Evolutionary conservation across 2,888 invertebrate genomes (phyloP), one percentile per base, ranked within the genome.

Genomic region (Leptinotarsa rubiginosa): DNA sequence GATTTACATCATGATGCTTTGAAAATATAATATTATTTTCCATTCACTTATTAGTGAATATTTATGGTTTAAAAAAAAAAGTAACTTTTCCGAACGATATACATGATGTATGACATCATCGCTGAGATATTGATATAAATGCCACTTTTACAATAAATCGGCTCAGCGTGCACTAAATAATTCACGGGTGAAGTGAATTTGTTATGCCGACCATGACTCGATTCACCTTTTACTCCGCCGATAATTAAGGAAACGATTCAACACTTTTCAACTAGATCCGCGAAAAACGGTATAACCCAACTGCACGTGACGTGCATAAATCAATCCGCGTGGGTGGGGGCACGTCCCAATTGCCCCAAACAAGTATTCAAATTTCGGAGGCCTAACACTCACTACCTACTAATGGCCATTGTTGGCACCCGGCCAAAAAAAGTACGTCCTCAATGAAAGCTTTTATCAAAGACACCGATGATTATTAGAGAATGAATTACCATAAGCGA

Each of bases 401-500:
- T 68, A 54, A 68, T 68, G 20, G 69, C 56, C 69, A 54, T 69
- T 69, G 56, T 69, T 54, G 69, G 69, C 69, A 69, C 59, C 54
- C 54, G 56, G 4, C 47, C 68, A 47, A 69, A 56, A 25, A 69
- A 50, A 70, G 64, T 49, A 62, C 49, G 47, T 22, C 50, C 50
- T 25, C 47, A 70, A 70, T 65, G 64, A 68, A 73, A 62, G 66
- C 69, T 69, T 47, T 54, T 56, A 56, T 78, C 75, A 78, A 73
- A 74, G 75, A 69, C 65, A 74, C 76, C 73, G 73, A 68, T 69
- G 65, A 65, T 71, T 73, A 69, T 70, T 78, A 74, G 75, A 69
- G 67, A 74, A 75, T 66, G 73, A 73, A 78, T 78, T 78, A 76
- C 72, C 78, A 78, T 78, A 78, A 67, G 72, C 75, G 76, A 78